phyloP scores from a whole-genome alignment of 2,888 invertebrate species.

The Enoplolaimus lenunculus region DNA sequence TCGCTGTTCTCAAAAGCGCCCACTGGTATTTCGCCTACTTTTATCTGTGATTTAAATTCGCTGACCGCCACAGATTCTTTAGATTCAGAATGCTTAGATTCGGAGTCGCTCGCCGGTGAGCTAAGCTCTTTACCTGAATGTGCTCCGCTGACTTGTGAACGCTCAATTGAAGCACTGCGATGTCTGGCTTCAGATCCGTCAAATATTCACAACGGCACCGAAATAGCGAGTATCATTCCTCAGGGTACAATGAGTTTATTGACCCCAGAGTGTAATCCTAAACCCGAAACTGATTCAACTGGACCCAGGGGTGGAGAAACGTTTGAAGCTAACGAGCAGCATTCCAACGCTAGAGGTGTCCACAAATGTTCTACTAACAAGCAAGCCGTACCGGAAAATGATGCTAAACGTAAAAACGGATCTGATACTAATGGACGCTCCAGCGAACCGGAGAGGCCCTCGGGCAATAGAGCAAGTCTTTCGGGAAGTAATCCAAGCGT shows the following conservation, averaged over 20 bases:
- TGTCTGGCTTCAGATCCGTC: conserved; percentile 9
- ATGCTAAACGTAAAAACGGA: background rate
- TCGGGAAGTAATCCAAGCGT: conserved; percentile 21
- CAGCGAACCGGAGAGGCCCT: too few relatives aligned
- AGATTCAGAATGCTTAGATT: too few relatives aligned
- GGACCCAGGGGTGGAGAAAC: background rate
- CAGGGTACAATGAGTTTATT: background rate
- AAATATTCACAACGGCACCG: background rate
- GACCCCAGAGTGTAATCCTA: background rate
- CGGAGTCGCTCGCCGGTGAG: too few relatives aligned
- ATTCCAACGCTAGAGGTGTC: background rate
- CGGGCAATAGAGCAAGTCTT: too few relatives aligned
- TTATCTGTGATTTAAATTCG: too few relatives aligned
- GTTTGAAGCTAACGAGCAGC: background rate
- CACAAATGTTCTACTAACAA: too few relatives aligned
- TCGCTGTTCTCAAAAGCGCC: too few relatives aligned
- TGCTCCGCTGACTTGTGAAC: background rate
- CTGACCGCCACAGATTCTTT: too few relatives aligned
- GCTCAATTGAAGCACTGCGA: conserved; percentile 58
- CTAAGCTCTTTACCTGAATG: background rate
- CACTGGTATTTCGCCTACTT: too few relatives aligned
- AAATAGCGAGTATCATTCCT: background rate
- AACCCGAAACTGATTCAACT: background rate
- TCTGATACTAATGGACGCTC: background rate
- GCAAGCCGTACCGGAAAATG: background rate